Conservation (phyloP, 2,888 invertebrate genomes). For the Drosophila neonasuta region DNA sequence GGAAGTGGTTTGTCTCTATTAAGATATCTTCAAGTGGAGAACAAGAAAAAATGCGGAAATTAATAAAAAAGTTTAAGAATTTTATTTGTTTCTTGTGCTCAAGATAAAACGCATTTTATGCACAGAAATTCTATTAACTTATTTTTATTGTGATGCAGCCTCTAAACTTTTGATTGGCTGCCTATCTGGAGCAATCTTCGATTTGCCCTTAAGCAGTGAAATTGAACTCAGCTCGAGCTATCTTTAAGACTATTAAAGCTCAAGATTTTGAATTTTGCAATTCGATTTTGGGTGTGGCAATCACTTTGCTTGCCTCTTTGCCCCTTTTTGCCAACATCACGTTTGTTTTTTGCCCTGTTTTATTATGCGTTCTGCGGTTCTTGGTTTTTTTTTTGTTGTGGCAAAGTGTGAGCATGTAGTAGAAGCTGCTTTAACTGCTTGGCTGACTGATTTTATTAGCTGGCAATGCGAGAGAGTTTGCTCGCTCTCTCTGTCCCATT, state of each 20-base stretch:
- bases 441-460: conserved; percentile 66
- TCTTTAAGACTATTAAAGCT: conserved; percentile 11
- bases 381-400: not conserved
- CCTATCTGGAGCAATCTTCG: conserved; percentile 1
- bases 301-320: not conserved
- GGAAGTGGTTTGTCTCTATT: not conserved
- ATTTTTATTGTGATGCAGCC: not conserved
- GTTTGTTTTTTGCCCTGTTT: conserved; percentile 20
- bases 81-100: not conserved
- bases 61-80: not conserved
- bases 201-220: not conserved
- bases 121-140: not conserved
- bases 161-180: not conserved
- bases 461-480: conserved; percentile 37
- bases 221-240: not conserved
- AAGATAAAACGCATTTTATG: not conserved
- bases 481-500: not conserved
- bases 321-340: conserved; percentile 1
- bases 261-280: not conserved
- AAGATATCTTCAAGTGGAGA: not conserved
- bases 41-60: not conserved
- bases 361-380: conserved; percentile 12
- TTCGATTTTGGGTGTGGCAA: conserved; percentile 1
- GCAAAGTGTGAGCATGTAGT: not conserved
- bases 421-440: conserved; percentile 45